A percentile compares a stretch with the other conserved stretches of the same genome.
These are phyloP conservation scores for Pyxicephalus adspersus DNA, from an alignment of 2,113 vertebrate genomes.

Conservation along the genomic window DNA sequence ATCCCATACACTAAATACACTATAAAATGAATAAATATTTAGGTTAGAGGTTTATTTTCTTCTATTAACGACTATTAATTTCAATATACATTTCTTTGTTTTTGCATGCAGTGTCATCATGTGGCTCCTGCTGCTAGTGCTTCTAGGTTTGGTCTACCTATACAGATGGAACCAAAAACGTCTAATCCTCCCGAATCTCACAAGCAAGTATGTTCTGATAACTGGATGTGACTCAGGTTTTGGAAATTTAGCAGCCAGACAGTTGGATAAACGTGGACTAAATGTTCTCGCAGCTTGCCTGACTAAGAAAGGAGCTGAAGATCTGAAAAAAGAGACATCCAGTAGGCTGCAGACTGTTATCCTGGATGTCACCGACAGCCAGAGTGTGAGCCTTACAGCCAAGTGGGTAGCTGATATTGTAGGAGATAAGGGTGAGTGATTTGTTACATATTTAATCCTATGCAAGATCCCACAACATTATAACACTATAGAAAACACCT, in stretches of 20 bases:
- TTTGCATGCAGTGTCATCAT: neutral
- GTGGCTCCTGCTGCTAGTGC: neutral
- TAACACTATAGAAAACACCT: too few species aligned
- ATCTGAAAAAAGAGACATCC: too few species aligned
- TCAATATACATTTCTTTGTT: too few species aligned
- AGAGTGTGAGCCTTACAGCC: constrained; percentile 39
- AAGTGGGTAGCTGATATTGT: constrained; percentile 42
- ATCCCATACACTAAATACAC: too few species aligned
- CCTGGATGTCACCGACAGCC: constrained; percentile 58
- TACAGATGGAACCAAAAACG: constrained; percentile 65
- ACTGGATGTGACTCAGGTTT: too few species aligned
- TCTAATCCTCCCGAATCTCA: constrained; percentile 62
- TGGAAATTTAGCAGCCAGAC: constrained; percentile 69
- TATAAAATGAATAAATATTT: too few species aligned
- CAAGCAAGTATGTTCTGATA: constrained; percentile 67
- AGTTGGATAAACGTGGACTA: constrained; percentile 69
- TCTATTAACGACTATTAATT: too few species aligned
- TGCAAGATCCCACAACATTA: too few species aligned
- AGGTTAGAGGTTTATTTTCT: too few species aligned
- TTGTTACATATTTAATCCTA: too few species aligned
- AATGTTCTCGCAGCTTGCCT: constrained; percentile 69
- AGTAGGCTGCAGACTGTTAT: constrained; percentile 53
- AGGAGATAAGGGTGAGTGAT: constrained; percentile 49
- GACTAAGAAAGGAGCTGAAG: too few species aligned
- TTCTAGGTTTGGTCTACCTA: constrained; percentile 60